Conservation (phyloP, 2,113 vertebrate genomes). For the Corydoras maculifer region DNA sequence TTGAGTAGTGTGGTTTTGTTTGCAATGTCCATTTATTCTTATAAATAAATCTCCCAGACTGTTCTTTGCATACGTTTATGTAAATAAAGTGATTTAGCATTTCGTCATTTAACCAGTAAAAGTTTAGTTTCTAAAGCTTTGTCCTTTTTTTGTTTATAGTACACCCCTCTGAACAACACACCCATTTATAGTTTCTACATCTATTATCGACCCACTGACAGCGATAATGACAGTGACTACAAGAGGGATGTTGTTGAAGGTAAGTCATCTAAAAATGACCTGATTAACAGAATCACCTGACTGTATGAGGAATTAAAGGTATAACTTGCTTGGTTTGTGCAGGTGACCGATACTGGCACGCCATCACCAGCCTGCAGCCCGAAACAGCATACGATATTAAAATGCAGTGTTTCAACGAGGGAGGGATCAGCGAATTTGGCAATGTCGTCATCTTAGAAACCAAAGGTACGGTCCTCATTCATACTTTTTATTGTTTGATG, state of each 20-base stretch:
- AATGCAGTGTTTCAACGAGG: constrained; percentile 97
- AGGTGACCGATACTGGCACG: constrained; percentile 92
- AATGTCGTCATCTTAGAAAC: constrained; percentile 98
- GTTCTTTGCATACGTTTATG: too few relatives aligned
- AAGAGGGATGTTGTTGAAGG: constrained; percentile 95
- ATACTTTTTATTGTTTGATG: neutral
- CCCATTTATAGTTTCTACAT: constrained; percentile 98
- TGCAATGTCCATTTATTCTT: too few relatives aligned
- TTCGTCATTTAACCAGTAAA: neutral
- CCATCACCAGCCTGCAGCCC: constrained; percentile 89
- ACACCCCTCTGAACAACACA: constrained; percentile 89
- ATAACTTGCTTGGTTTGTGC: constrained; percentile 4
- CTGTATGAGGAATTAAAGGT: too few relatives aligned
- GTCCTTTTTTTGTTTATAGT: constrained; percentile 60
- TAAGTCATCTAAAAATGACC: constrained; percentile 41
- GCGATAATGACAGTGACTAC: constrained; percentile 97
- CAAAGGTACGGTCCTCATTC: constrained; percentile 69
- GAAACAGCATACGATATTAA: constrained; percentile 97
- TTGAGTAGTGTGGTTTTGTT: too few relatives aligned
- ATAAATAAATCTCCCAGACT: too few relatives aligned
- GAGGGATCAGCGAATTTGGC: constrained; percentile 92
- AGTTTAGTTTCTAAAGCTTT: neutral
- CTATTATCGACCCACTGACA: constrained; percentile 95
- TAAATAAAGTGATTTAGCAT: neutral
- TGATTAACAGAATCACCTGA: too few relatives aligned